Base-by-base conservation (phyloP, 2,113 vertebrate genomes). In the Dissostichus mawsoni region DNA sequence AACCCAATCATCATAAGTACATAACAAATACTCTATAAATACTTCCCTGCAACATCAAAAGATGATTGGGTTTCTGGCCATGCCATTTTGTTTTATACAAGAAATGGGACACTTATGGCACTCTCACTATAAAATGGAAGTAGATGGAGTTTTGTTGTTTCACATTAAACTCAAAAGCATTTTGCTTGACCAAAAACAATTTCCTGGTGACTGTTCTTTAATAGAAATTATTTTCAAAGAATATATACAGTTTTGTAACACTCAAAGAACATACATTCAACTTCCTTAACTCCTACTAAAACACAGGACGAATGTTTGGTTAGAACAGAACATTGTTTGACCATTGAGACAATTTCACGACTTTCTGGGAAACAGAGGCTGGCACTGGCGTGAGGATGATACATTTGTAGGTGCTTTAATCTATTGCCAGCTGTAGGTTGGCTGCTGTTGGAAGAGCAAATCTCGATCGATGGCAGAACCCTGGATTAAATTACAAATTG, bases 401-500 rank as follows among this genome's bases (percentile, higher is more conserved):
- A 68, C 79, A 52, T 69, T 61, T 25, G 45, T 53, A 29, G 2
- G 29, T 4, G 25, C 64, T 88, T 74, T 71, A 78, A 86, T 84
- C 76, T 73, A 47, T 51, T 58, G 78, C 75, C 51, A 80, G 81
- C 62, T 91, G 76, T 82, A 76, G 84, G 61, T 86, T 65, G 76
- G 74, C 74, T 63, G 78, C 82, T 74, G 14, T 65, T 71, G 84
- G 81, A 82, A 75, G 25, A 75, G 92, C 86, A 82, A 76, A 78
- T 89, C 87, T 87, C 82, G 80, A 92, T 93, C 90, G 78, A 93
- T 93, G 81, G 89, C 83, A 76, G 82, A 77, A 79, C 87, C 80
- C 81, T 58, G 90, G 90, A 90, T 94, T 93, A 82, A 83, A 93
- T 94, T 92, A 90, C 93, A 93, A 94, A 94, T 94, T 89, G 86